Evolutionary conservation across 2,113 vertebrate species (phyloP), one percentile per base, ranked within the genome.

Genomic region (Elachura formosa): DNA sequence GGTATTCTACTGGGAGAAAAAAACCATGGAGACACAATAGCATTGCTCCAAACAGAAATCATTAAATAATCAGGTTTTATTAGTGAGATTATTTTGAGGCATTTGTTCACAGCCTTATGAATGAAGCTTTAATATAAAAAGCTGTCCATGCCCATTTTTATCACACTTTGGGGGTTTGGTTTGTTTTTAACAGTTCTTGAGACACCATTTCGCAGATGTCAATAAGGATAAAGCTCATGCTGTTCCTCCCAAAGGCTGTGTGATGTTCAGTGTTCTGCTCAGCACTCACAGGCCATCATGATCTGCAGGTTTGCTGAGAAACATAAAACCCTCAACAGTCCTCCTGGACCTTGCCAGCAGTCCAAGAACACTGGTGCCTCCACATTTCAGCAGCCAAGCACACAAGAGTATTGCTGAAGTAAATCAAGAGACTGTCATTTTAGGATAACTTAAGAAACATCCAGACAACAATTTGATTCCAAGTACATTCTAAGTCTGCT

Each of bases 351-450:
- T 12, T 66, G 14, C 31, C 16, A 75, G 41, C 12, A 62, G 8
- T 2, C 58, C 52, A 41, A 75, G 71, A 79, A 29, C 14, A 7
- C 48, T 1, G 1, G 0, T 4, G 40, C 6, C 29, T 49, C 49
- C 40, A 43, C 43, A 46, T 64, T 52, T 33, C 72, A 49, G 67
- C 52, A 63, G 38, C 64, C 66, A 81, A 77, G 36, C 45, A 51
- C 33, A 52, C 58, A 40, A 23, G 20, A 40, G 24, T 6, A 28
- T 12, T 62, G 63, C 3, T 54, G 14, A 64, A 55, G 28, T 8
- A 3, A 11, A 80, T 10, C 58, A 68, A 38, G 31, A 63, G 29
- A 17, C 23, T 45, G 26, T 18, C 25, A 36, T 5, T 22, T 25
- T 36, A 52, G 26, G 5, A 52, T 34, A 69, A 64, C 12, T 28